Evolutionary conservation across 2,113 vertebrate species (phyloP), one percentile per base, ranked within the genome.

Genomic region (Centrocercus urophasianus): DNA sequence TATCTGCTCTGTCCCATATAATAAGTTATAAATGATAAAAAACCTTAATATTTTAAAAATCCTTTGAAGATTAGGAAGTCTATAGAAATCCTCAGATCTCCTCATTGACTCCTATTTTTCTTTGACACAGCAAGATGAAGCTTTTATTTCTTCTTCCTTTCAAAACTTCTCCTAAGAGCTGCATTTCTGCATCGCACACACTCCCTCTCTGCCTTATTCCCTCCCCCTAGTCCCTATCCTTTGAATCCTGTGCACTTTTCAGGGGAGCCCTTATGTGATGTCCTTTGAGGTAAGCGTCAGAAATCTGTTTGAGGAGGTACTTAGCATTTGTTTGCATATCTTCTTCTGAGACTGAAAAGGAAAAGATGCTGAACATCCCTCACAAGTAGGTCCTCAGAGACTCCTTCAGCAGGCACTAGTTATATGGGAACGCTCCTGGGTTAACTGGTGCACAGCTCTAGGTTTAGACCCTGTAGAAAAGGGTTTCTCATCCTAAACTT

Each of bases 41-140:
- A 47, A 27, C 1, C 24, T 82, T 77, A 67, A 25, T 67, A 64
- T 61, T 74, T 89, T 87, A 73, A 75, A 17, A 90, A 88, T 50
- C 32, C 66, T 92, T 86, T 90, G 63, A 92, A 94, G 71, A 86
- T 84, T 64, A 88, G 15, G 60, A 64, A 90, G 67, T 56, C 76
- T 81, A 65, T 57, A 81, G 47, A 94, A 88, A 94, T 78, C 70
- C 77, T 90, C 77, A 90, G 59, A 90, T 92, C 57, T 86, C 52
- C 40, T 94, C 66, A 48, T 13, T 88, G 88, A n/a, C 76, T 93
- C 63, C 36, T 67, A 10, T 42, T 81, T 30, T 76, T 77, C 83
- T 90, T 92, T 92, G 86, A 78, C 73, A 65, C 1, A 60, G 43
- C 43, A 83, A 94, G 76, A 86, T 72, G 52, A 72, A 82, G 70